Conservation (phyloP, 2,888 invertebrate species). For the Graphium colonna region DNA sequence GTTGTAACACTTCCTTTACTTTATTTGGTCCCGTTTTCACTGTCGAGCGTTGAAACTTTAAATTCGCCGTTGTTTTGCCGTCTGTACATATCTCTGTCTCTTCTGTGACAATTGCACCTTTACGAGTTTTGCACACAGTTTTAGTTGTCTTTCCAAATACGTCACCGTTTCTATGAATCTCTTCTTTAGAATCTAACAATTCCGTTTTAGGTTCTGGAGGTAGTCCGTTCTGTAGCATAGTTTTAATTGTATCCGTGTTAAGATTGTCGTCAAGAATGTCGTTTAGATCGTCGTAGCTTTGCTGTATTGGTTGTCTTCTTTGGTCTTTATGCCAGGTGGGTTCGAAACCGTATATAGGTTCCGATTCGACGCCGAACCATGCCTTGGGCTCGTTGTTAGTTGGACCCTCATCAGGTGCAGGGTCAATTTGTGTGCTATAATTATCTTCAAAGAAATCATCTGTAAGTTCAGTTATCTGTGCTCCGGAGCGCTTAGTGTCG, state of each 20-base stretch:
- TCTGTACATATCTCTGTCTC: conserved; percentile 69
- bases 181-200: conserved; percentile 62
- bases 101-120: conserved; percentile 68
- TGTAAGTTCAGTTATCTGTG: conserved; percentile 72
- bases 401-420: conserved; percentile 58
- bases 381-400: conserved; percentile 32
- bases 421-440: conserved; percentile 52
- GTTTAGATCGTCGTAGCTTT: conserved; percentile 67
- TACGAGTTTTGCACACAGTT: conserved; percentile 62
- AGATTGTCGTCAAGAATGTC: conserved; percentile 54
- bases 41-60: conserved; percentile 66
- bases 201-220: conserved; percentile 52
- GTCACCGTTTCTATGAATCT: conserved; percentile 60
- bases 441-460: conserved; percentile 71
- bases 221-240: conserved; percentile 68
- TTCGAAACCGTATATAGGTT: conserved; percentile 66
- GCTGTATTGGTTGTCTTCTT: conserved; percentile 73
- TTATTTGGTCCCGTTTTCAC: conserved; percentile 65
- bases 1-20: conserved; percentile 59
- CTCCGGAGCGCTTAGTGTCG: conserved; percentile 67
- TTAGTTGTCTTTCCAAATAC: conserved; percentile 64
- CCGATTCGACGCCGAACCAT: conserved; percentile 55
- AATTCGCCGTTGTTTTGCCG: conserved; percentile 60
- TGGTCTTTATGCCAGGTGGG: conserved; percentile 72
- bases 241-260: conserved; percentile 60